phyloP scores from a whole-genome alignment of 2,797 vertebrate species.

The Mico argentatus region DNA sequence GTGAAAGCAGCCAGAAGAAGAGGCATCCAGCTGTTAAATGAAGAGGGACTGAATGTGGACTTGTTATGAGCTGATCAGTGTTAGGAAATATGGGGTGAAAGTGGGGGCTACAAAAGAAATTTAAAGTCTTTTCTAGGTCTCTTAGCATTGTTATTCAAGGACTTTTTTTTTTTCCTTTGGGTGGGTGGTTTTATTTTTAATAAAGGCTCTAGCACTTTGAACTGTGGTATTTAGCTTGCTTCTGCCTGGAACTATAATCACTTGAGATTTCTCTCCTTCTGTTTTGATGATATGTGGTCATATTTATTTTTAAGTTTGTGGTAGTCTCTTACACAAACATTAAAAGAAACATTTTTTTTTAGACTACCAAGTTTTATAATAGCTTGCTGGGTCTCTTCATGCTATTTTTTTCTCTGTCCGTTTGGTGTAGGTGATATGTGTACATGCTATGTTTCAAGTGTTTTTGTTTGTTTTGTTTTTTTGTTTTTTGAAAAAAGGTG shows the following conservation, averaged over 20 bases:
- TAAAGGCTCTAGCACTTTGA: not conserved
- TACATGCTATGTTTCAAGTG: not conserved
- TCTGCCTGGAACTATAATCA: not conserved
- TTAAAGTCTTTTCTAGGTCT: not conserved
- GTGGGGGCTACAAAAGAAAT: not conserved
- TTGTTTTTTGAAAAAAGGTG: not conserved
- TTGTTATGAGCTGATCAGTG: not conserved
- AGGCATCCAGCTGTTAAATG: not conserved
- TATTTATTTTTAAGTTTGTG: constrained; percentile 35
- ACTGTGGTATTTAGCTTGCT: not conserved
- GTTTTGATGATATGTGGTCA: not conserved
- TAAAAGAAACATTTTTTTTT: not conserved
- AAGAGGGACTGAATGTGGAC: not conserved
- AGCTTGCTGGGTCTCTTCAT: not conserved
- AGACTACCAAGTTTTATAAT: not conserved
- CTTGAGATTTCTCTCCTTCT: not conserved
- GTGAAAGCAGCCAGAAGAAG: not conserved
- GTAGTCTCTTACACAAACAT: constrained; percentile 2
- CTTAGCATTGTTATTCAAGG: not conserved
- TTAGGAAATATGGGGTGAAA: not conserved
- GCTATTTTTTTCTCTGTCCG: not conserved
- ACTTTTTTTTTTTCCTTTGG: not conserved
- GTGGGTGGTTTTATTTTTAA: constrained; percentile 49
- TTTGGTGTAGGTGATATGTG: not conserved
- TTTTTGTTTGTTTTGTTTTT: not conserved